Evolutionary conservation across 2,888 invertebrate species (phyloP).

Genomic region (Zhengitettix transpicula): DNA sequence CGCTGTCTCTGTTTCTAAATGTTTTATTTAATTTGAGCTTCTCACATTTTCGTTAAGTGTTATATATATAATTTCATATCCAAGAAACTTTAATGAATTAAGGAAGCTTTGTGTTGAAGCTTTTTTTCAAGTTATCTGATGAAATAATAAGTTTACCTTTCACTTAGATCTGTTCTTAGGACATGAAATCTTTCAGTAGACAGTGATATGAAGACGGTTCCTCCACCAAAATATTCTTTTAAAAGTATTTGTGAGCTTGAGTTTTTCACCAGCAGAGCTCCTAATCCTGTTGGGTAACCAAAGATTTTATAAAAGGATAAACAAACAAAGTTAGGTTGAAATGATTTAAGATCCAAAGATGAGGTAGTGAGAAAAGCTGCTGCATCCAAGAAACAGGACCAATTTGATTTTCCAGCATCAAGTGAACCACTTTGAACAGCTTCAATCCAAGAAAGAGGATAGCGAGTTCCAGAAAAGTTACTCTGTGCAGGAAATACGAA

Average conservation of each 20-base stretch:
- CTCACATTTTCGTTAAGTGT: too few relatives aligned
- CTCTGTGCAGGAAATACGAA: conserved; percentile 84
- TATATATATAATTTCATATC: too few relatives aligned
- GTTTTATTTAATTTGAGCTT: too few relatives aligned
- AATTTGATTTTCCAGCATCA: conserved; percentile 25
- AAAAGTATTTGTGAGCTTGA: conserved; percentile 39
- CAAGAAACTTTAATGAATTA: neutral
- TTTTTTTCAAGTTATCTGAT: conserved; percentile 9
- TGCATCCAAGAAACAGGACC: conserved; percentile 73
- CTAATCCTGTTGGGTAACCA: conserved; percentile 88
- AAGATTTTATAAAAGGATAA: conserved; percentile 96
- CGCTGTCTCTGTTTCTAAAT: too few relatives aligned
- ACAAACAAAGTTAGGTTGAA: conserved; percentile 75
- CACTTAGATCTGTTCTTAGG: conserved; percentile 45
- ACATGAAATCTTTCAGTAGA: conserved; percentile 54
- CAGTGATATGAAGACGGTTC: conserved; percentile 74
- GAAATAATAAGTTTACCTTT: too few relatives aligned
- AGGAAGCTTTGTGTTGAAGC: neutral
- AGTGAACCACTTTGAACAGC: conserved; percentile 27
- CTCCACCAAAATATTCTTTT: conserved; percentile 80
- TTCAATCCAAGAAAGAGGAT: conserved; percentile 58
- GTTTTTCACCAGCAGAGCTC: conserved; percentile 68
- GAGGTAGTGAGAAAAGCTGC: conserved; percentile 67
- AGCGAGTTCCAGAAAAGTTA: conserved; percentile 87
- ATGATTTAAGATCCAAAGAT: conserved; percentile 49